A percentile compares a stretch with the other conserved stretches of the same genome.
These are phyloP conservation scores for Paraescarpia echinospica DNA, from an alignment of 1,140 invertebrate species.

Conservation along the genomic window DNA sequence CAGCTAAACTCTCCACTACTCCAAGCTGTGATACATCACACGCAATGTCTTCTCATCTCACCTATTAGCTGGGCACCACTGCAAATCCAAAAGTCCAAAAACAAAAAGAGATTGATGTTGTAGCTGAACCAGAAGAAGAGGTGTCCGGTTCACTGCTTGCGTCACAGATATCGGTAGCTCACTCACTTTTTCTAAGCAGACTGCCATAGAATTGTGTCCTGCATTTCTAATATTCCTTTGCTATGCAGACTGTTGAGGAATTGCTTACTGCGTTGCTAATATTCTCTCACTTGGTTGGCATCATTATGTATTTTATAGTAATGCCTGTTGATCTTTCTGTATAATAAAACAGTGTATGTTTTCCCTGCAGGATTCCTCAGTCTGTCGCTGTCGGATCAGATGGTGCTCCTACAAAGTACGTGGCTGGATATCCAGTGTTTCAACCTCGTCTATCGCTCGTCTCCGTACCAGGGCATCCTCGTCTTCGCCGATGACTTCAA, in stretches of 20 bases:
- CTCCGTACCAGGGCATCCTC: conserved; percentile 51
- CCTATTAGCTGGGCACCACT: too few species aligned
- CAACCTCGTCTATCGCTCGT: conserved; percentile 84
- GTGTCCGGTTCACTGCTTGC: neutral
- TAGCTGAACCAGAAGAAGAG: neutral
- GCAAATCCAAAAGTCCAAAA: neutral
- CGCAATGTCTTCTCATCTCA: too few species aligned
- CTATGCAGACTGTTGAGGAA: neutral
- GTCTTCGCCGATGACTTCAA: conserved; percentile 55
- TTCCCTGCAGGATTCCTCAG: conserved; percentile 74
- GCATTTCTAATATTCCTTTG: neutral
- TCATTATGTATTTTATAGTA: neutral
- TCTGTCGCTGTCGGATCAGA: conserved; percentile 89
- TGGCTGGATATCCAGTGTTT: conserved; percentile 95
- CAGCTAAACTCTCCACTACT: neutral
- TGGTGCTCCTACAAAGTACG: conserved; percentile 90
- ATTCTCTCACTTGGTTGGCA: neutral
- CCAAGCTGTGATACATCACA: neutral
- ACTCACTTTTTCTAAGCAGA: neutral
- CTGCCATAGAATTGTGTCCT: neutral
- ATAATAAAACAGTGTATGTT: neutral
- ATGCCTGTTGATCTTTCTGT: neutral
- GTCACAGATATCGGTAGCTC: neutral
- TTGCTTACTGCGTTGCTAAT: neutral
- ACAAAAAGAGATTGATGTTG: neutral